Conservation (phyloP, 2,113 vertebrate species). For the Ameiurus melas region DNA sequence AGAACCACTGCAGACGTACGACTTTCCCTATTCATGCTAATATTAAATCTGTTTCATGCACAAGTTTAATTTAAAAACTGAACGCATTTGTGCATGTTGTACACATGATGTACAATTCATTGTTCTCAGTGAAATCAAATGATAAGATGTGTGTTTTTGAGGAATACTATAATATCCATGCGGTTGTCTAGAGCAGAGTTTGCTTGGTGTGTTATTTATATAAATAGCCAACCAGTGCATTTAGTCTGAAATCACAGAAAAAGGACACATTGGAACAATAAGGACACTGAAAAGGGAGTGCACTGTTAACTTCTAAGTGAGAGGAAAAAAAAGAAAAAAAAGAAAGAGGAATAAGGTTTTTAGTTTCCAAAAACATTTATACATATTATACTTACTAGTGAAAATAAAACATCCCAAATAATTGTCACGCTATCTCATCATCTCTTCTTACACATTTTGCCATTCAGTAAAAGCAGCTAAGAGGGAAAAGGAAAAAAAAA, state of each 20-base stretch:
- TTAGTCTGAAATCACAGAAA: background rate
- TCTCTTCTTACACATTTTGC: background rate
- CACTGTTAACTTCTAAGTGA: background rate
- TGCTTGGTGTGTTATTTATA: background rate
- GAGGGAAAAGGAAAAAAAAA: background rate
- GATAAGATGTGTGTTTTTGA: background rate
- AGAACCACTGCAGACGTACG: background rate
- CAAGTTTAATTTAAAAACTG: background rate
- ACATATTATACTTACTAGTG: conserved; percentile 18
- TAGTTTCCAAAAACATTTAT: conserved; percentile 18
- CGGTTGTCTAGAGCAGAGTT: background rate
- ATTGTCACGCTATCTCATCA: background rate
- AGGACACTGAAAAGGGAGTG: conserved; percentile 9
- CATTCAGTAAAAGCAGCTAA: background rate
- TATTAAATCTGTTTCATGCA: background rate
- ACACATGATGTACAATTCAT: background rate
- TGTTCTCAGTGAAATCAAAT: background rate
- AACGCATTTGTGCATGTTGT: background rate
- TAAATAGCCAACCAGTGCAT: background rate
- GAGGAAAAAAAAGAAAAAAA: background rate
- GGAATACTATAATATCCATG: background rate
- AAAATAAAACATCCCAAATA: background rate
- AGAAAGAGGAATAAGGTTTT: background rate
- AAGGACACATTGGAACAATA: background rate
- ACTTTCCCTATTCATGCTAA: background rate